Evolutionary conservation across 2,888 invertebrate genomes (phyloP).

Genomic region (Hirtodrosophila confusa): DNA sequence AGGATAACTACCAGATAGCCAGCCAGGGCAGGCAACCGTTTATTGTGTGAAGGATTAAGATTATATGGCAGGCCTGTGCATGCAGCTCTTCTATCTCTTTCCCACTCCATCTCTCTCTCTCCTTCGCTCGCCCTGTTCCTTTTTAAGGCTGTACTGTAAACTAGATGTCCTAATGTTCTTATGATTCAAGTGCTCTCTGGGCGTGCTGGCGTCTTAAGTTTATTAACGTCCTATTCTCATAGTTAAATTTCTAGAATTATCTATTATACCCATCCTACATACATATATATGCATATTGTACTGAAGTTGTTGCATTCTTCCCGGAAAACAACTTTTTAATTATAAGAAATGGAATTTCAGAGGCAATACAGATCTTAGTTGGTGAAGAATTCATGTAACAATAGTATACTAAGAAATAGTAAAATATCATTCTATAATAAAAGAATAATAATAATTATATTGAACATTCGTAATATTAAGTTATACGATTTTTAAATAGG

Average conservation of each 20-base stretch:
- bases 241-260: conserved; percentile 35
- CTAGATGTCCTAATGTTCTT: conserved; percentile 61
- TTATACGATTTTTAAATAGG: no score
- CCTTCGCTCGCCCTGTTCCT: conserved; percentile 3
- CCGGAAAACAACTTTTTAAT: no score
- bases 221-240: conserved; percentile 51
- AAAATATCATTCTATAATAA: no score
- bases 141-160: conserved; percentile 56
- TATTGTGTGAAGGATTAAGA: conserved; percentile 79
- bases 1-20: conserved; percentile 43
- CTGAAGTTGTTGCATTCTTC: no score
- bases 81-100: conserved; percentile 8
- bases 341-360: no score
- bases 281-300: not conserved
- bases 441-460: no score
- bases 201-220: conserved; percentile 73
- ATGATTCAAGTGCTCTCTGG: conserved; percentile 63
- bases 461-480: no score
- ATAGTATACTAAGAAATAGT: no score
- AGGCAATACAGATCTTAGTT: no score
- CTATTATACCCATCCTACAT: conserved; percentile 2
- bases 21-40: conserved; percentile 45
- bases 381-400: no score
- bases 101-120: conserved; percentile 21
- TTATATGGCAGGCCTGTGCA: conserved; percentile 58